Percentiles rank a stretch among this genome's conserved stretches.
Conservation (phyloP, 2,888 invertebrate species). For the Rhagonycha lutea region DNA sequence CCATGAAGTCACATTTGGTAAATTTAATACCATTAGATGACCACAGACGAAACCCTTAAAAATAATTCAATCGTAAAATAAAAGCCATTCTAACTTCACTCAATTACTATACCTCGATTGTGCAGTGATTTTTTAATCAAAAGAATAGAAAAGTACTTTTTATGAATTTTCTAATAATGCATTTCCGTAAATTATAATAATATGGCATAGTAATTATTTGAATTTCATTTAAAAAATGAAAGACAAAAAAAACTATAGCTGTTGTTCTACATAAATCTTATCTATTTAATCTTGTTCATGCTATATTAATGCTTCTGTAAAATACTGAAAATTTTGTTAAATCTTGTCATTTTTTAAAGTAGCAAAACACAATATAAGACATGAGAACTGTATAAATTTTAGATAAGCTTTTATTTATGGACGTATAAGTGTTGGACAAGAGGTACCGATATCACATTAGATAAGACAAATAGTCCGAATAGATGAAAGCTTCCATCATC, state of each 20-base stretch:
- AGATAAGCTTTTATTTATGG: constrained; percentile 16
- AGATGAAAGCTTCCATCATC: constrained; percentile 28
- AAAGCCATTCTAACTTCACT: constrained; percentile 21
- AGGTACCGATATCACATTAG: constrained; percentile 13
- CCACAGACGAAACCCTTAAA: constrained; percentile 23
- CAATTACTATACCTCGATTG: constrained; percentile 12
- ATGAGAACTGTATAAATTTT: constrained; percentile 3
- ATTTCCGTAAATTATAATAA: not conserved
- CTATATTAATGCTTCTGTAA: not conserved
- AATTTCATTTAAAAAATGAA: not conserved
- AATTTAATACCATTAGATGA: constrained; percentile 31
- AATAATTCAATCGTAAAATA: constrained; percentile 27
- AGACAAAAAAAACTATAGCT: not conserved
- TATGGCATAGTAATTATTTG: not conserved
- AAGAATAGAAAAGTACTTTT: not conserved
- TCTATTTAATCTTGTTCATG: constrained; percentile 2
- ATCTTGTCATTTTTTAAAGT: not conserved
- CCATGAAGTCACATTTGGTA: constrained; percentile 29
- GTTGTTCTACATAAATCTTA: constrained; percentile 10
- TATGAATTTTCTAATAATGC: not conserved
- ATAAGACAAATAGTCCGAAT: constrained; percentile 11
- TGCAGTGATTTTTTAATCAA: not conserved
- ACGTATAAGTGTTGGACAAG: constrained; percentile 17
- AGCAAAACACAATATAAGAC: not conserved
- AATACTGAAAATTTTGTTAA: not conserved